Base-by-base conservation (phyloP, 2,888 invertebrate genomes). In the Endomychus coccineus region DNA sequence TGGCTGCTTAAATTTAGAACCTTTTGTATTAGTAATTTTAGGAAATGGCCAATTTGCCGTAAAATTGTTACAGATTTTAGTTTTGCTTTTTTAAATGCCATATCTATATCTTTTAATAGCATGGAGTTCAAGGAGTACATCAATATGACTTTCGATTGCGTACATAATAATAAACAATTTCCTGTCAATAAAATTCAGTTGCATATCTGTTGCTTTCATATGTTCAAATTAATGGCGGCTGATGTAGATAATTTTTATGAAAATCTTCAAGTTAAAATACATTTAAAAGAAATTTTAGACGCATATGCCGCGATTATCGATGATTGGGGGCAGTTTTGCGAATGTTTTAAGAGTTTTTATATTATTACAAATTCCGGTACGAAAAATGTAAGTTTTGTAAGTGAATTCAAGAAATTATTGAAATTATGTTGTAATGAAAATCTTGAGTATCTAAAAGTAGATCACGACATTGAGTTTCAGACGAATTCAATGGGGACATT, bases 81-180 rank as follows among this genome's bases (percentile, higher is more conserved):
- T n/a, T n/a, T n/a, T 23, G 27, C 27, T 11, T 11, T 27, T 27
- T 13, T 27, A 27, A 27, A 27, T 14, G 27, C 27, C 9, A 14
- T 27, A 11, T 4, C 12, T 27, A 13, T 14, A 13, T 3, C 13
- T 3, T 27, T 11, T 4, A 27, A 27, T 27, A 7, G 4, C 3
- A 27, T 27, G 13, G 27, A 27, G 3, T 27, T 27, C 6, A 27
- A 14, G 13, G 13, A 13, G 3, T 14, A 27, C 4, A 3, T 27
- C 4, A 11, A 11, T 27, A 11, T 27, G 27, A 11, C 27, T 4
- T 27, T 27, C 12, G 4, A 11, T 27, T 27, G 27, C 13, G 4
- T 13, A 11, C 4, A 27, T 7, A 23, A 23, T 12, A 4, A 12
- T 23, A 12, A 23, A 23, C n/a, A n/a, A n/a, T n/a, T n/a, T n/a